Evolutionary conservation across 1,140 invertebrate genomes (phyloP).

Genomic region (Danaus plexippus): DNA sequence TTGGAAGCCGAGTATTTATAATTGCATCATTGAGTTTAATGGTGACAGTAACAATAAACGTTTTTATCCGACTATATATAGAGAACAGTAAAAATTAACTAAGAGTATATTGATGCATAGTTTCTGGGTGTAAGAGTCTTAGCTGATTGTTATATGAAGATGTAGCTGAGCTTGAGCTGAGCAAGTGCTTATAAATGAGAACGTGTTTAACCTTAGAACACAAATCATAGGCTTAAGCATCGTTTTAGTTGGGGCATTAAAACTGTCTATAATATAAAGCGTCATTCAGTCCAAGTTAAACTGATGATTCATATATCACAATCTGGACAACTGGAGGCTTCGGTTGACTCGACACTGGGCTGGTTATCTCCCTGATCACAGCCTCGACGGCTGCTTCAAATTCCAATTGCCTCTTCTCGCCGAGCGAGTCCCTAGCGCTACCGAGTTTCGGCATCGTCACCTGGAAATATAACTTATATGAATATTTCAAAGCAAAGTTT

Average conservation of each 20-base stretch:
- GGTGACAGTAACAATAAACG: too few species aligned
- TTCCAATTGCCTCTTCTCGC: constrained; percentile 65
- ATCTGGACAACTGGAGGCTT: constrained; percentile 83
- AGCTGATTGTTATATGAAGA: too few species aligned
- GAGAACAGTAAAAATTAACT: too few species aligned
- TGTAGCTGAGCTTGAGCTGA: too few species aligned
- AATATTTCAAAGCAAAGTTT: constrained; percentile 1
- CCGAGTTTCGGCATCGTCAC: constrained; percentile 57
- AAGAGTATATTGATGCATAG: too few species aligned
- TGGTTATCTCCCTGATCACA: constrained; percentile 79
- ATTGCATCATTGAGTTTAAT: too few species aligned
- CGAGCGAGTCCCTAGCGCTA: constrained; percentile 41
- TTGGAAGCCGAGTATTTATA: too few species aligned
- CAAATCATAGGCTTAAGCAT: too few species aligned
- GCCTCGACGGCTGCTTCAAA: constrained; percentile 82
- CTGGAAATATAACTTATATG: constrained; percentile 32
- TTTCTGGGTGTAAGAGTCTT: too few species aligned
- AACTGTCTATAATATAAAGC: neutral
- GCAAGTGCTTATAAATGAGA: too few species aligned
- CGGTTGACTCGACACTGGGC: constrained; percentile 68
- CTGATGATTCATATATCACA: constrained; percentile 87
- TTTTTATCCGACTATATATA: too few species aligned
- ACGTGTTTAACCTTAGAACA: too few species aligned
- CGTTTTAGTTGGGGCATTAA: neutral
- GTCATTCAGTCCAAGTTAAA: constrained; percentile 55